Evolutionary conservation across 2,113 vertebrate genomes (phyloP).

Genomic region (Varanus komodoensis): DNA sequence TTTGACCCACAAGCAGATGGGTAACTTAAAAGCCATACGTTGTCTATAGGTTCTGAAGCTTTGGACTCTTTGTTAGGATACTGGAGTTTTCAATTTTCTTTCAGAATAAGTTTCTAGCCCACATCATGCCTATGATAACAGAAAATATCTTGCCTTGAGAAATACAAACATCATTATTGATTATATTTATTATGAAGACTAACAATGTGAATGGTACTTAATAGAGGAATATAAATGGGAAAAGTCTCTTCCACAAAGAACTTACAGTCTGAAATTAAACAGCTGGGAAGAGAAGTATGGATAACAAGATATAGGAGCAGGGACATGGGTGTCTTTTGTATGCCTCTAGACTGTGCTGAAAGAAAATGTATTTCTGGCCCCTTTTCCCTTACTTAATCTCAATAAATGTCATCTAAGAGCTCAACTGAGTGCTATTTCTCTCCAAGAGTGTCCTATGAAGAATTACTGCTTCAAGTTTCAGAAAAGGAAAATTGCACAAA

Average conservation of each 20-base stretch:
- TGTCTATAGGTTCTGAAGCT: background rate
- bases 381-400: constrained; percentile 17
- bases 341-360: background rate
- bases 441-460: constrained; percentile 19
- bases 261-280: background rate
- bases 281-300: background rate
- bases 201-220: background rate
- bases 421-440: constrained; percentile 7
- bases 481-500: constrained; percentile 17
- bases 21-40: background rate
- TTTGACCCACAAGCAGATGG: background rate
- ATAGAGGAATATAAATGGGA: background rate
- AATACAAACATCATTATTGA: background rate
- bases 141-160: background rate
- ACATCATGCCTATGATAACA: background rate
- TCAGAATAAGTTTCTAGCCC: background rate
- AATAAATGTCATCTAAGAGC: constrained; percentile 35
- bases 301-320: background rate
- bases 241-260: background rate
- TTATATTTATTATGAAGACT: background rate
- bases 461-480: constrained; percentile 16
- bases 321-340: background rate
- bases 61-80: background rate
- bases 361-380: constrained; percentile 8
- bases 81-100: background rate